These are phyloP conservation scores for Aphaenogaster ashmeadi DNA, from an alignment of 1,140 invertebrate genomes.

Conservation along the genomic window DNA sequence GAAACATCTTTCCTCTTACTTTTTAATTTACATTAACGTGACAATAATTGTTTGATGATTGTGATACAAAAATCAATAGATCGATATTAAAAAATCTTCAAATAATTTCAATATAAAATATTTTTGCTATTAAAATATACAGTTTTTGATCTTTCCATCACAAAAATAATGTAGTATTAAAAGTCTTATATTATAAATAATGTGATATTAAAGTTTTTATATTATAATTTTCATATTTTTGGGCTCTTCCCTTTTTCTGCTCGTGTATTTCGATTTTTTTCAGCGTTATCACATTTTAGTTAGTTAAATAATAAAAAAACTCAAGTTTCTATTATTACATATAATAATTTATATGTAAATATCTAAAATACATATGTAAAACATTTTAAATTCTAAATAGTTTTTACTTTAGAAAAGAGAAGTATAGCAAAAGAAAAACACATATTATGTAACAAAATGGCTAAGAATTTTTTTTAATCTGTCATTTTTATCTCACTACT, in stretches of 20 bases:
- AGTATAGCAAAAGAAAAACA: too few relatives aligned
- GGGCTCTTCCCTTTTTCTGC: neutral
- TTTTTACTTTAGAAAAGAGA: neutral
- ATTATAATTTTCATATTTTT: constrained; percentile 6
- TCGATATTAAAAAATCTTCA: too few relatives aligned
- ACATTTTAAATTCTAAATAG: constrained; percentile 9
- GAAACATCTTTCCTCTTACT: neutral
- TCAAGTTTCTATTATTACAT: neutral
- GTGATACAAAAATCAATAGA: too few relatives aligned
- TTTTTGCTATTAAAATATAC: too few relatives aligned
- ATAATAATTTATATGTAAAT: neutral
- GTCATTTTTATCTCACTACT: constrained; percentile 14
- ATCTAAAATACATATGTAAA: neutral
- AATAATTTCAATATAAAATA: too few relatives aligned
- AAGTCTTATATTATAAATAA: neutral
- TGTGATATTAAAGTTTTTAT: neutral
- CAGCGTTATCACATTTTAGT: neutral
- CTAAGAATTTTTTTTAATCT: neutral
- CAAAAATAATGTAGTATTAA: neutral
- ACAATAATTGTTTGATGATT: neutral
- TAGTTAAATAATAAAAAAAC: neutral
- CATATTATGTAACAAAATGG: too few relatives aligned
- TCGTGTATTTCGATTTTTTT: neutral
- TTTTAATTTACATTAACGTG: neutral
- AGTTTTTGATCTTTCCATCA: neutral